Conservation (phyloP, 1,140 invertebrate species). For the Streblospio benedicti region DNA sequence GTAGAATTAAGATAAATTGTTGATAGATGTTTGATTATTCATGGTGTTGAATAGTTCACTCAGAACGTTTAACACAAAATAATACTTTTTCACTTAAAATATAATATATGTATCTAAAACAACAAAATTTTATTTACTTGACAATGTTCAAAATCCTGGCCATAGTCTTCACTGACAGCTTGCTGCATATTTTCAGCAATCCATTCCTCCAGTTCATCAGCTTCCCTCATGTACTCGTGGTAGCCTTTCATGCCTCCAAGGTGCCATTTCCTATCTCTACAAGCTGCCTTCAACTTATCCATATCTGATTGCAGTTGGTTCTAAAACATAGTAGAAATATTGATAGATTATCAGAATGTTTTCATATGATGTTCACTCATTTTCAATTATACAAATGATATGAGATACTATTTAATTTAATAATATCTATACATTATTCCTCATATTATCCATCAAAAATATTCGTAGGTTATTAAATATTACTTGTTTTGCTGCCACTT, state of each 20-base stretch:
- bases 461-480: too few species aligned
- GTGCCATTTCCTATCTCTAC: slow-evolving; percentile 67
- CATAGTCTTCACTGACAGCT: slow-evolving; percentile 89
- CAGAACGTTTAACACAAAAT: too few species aligned
- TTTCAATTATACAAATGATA: too few species aligned
- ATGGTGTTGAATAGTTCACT: too few species aligned
- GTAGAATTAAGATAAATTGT: slow-evolving; percentile 27
- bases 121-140: too few species aligned
- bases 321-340: slow-evolving; percentile 23
- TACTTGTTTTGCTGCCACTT: slow-evolving; percentile 7
- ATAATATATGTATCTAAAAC: too few species aligned
- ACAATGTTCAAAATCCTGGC: slow-evolving; percentile 92
- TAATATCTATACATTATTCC: too few species aligned
- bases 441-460: too few species aligned
- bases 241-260: slow-evolving; percentile 83
- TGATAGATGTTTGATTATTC: slow-evolving; percentile 16
- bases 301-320: slow-evolving; percentile 60
- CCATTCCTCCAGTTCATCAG: slow-evolving; percentile 84
- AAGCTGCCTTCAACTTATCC: slow-evolving; percentile 69
- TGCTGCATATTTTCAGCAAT: slow-evolving; percentile 84
- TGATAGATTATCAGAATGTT: slow-evolving; percentile 54
- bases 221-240: slow-evolving; percentile 87
- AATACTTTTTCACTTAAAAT: too few species aligned
- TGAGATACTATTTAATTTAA: too few species aligned
- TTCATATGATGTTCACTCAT: too few species aligned